These are phyloP conservation scores for Phalloptychus januarius DNA, from an alignment of 2,797 vertebrate species.

Conservation along the genomic window DNA sequence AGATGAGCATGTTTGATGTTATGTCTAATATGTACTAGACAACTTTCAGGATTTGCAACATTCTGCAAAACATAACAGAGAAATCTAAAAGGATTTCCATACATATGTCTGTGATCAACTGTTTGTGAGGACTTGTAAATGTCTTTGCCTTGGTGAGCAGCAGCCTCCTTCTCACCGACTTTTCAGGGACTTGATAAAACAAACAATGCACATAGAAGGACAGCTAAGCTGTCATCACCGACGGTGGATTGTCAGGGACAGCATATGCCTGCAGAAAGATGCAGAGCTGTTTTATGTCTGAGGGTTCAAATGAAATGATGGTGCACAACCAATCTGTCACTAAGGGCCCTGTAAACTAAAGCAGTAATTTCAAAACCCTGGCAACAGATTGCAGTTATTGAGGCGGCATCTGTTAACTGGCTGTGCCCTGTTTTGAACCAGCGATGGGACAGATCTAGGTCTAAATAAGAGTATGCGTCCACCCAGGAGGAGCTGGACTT, in stretches of 20 bases:
- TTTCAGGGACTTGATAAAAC: slow-evolving; percentile 80
- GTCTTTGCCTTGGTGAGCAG: slow-evolving; percentile 92
- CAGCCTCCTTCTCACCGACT: slow-evolving; percentile 68
- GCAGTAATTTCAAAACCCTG: neutral
- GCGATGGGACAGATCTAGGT: no score
- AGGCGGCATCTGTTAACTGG: no score
- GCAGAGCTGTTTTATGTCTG: neutral
- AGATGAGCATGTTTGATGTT: no score
- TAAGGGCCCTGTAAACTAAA: neutral
- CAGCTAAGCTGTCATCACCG: no score
- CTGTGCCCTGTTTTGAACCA: no score
- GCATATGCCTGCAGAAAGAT: neutral
- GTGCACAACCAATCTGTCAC: neutral
- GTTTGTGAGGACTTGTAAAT: slow-evolving; percentile 92
- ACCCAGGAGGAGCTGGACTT: neutral
- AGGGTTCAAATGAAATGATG: neutral
- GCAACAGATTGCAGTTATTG: neutral
- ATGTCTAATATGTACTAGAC: no score
- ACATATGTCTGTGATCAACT: slow-evolving; percentile 80
- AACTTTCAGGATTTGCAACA: no score
- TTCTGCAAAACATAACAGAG: neutral
- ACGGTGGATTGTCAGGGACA: no score
- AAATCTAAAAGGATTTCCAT: slow-evolving; percentile 2
- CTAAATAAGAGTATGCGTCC: no score
- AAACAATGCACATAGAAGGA: slow-evolving; percentile 19